phyloP scores from a whole-genome alignment of 2,113 vertebrate genomes.

The Petaurus breviceps region DNA sequence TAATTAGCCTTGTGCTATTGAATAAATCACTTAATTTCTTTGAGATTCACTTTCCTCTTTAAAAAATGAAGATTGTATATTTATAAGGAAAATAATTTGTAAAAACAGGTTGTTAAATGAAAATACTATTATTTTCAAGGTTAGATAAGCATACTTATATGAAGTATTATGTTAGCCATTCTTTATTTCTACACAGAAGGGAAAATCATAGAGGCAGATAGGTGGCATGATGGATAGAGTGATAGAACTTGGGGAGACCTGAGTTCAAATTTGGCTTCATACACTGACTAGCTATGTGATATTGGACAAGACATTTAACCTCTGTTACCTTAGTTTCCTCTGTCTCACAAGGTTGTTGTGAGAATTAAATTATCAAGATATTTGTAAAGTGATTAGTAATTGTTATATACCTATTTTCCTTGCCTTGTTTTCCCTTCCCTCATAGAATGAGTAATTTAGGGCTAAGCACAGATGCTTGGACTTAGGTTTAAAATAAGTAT shows the following conservation, averaged over 20 bases:
- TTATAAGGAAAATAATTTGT: not conserved
- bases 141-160: not conserved
- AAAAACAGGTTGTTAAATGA: not conserved
- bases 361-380: not conserved
- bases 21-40: not conserved
- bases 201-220: not conserved
- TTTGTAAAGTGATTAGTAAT: not conserved
- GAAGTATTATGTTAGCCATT: not conserved
- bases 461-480: not conserved
- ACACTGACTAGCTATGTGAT: not conserved
- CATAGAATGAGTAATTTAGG: not conserved
- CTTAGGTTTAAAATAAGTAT: not conserved
- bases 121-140: not conserved
- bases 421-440: not conserved
- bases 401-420: not conserved
- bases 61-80: not conserved
- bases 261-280: conserved; percentile 13
- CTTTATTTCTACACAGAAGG: not conserved
- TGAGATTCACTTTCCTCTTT: not conserved
- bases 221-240: not conserved
- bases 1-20: not conserved
- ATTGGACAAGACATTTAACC: not conserved
- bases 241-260: not conserved
- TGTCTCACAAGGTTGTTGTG: not conserved
- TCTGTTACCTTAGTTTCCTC: not conserved